phyloP scores from a whole-genome alignment of 2,113 vertebrate genomes.

The Centropristis striata region DNA sequence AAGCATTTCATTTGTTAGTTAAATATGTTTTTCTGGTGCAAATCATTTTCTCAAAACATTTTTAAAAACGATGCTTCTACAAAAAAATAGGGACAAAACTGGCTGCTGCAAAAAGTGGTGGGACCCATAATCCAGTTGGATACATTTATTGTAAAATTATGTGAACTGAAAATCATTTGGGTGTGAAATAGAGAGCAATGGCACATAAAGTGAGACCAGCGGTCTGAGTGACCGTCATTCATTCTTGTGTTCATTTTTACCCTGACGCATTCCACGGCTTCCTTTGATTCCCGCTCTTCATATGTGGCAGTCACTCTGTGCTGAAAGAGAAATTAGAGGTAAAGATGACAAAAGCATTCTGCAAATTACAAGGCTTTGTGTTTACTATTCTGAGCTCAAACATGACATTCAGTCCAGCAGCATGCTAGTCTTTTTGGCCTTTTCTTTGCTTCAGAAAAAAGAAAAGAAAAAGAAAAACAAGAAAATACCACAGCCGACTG shows the following conservation, averaged over 20 bases:
- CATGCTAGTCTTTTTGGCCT: slow-evolving; percentile 58
- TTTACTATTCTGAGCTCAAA: slow-evolving; percentile 81
- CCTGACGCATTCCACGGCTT: slow-evolving; percentile 65
- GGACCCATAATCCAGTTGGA: no score
- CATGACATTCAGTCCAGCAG: slow-evolving; percentile 82
- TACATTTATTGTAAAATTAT: neutral
- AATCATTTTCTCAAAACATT: no score
- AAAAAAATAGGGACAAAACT: no score
- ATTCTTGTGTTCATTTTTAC: slow-evolving; percentile 61
- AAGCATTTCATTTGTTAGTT: no score
- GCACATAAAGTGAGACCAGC: slow-evolving; percentile 8
- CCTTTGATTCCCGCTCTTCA: slow-evolving; percentile 54
- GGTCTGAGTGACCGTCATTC: slow-evolving; percentile 16
- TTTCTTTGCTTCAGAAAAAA: slow-evolving; percentile 63
- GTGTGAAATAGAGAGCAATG: slow-evolving; percentile 24
- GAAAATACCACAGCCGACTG: slow-evolving; percentile 80
- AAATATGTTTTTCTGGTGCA: no score
- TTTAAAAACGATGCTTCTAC: no score
- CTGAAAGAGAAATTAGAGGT: slow-evolving; percentile 75
- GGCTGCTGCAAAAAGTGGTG: no score
- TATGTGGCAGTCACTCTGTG: slow-evolving; percentile 53
- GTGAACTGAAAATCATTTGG: neutral
- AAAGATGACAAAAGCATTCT: slow-evolving; percentile 82
- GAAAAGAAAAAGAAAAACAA: slow-evolving; percentile 49
- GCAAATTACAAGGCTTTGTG: slow-evolving; percentile 88